Percentiles rank a stretch among this genome's conserved stretches.
Conservation (phyloP, 2,888 invertebrate genomes). For the Argyresthia albistria region DNA sequence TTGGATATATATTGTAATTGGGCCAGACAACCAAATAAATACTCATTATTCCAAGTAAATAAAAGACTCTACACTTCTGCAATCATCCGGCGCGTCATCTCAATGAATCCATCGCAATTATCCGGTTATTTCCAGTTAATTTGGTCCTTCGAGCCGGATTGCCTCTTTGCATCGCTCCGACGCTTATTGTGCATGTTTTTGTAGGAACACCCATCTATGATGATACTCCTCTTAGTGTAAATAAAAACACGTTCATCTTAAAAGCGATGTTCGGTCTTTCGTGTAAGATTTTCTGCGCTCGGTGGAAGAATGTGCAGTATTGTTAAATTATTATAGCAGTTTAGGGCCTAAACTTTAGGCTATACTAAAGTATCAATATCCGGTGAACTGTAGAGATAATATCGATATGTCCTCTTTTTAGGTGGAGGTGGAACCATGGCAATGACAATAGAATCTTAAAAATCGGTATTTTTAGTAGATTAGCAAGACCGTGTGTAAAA, state of each 20-base stretch:
- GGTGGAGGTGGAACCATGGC: too few species aligned
- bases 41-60: too few species aligned
- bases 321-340: too few species aligned
- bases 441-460: too few species aligned
- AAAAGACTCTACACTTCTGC: constrained; percentile 7
- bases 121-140: constrained; percentile 44
- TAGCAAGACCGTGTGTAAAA: too few species aligned
- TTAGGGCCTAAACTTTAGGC: too few species aligned
- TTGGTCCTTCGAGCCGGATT: constrained; percentile 29
- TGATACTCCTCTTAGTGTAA: constrained; percentile 3
- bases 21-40: too few species aligned
- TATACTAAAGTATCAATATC: too few species aligned
- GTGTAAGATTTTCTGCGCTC: not conserved
- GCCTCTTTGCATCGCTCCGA: constrained; percentile 27
- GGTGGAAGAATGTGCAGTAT: not conserved
- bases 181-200: constrained; percentile 15
- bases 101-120: constrained; percentile 35
- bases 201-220: not conserved
- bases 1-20: too few species aligned
- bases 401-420: too few species aligned
- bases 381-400: too few species aligned
- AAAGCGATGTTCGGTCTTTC: not conserved
- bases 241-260: constrained; percentile 4
- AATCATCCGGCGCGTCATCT: constrained; percentile 16
- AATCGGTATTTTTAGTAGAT: too few species aligned